A percentile compares a stretch with the other conserved stretches of the same genome.
phyloP scores from a whole-genome alignment of 23 tunicate species.

The Trididemnum clinides region DNA sequence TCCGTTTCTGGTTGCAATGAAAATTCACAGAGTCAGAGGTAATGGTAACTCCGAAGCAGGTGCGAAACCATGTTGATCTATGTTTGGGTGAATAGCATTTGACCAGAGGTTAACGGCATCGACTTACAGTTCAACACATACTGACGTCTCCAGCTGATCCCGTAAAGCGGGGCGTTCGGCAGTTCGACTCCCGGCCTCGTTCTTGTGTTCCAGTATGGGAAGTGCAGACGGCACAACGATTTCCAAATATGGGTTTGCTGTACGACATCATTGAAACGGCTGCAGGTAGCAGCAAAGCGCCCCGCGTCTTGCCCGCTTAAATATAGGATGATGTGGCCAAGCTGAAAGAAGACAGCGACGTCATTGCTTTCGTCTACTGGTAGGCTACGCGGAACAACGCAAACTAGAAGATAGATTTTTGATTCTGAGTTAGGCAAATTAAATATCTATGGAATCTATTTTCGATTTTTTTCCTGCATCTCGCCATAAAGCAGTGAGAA shows the following conservation, averaged over 20 bases:
- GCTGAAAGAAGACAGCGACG: constrained; percentile 42
- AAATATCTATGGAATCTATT: too few relatives aligned
- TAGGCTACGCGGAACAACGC: too few relatives aligned
- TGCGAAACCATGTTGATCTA: too few relatives aligned
- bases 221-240: constrained; percentile 48
- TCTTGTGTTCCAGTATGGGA: constrained; percentile 46
- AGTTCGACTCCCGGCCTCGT: not conserved
- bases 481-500: too few relatives aligned
- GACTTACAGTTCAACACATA: constrained; percentile 75
- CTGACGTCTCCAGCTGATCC: constrained; percentile 74
- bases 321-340: constrained; percentile 52
- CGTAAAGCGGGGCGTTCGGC: constrained; percentile 12
- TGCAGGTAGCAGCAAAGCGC: constrained; percentile 57
- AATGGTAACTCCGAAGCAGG: too few relatives aligned
- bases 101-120: too few relatives aligned
- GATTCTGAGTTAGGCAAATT: too few relatives aligned
- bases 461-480: too few relatives aligned
- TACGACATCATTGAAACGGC: constrained; percentile 42
- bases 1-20: not conserved
- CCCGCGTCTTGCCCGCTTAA: constrained; percentile 66
- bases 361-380: too few relatives aligned
- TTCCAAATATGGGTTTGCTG: constrained; percentile 75
- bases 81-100: too few relatives aligned
- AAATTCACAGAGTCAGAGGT: too few relatives aligned
- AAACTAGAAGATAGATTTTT: too few relatives aligned